Base-by-base conservation (phyloP, 2,888 invertebrate species). In the Athripsodes cinereus region DNA sequence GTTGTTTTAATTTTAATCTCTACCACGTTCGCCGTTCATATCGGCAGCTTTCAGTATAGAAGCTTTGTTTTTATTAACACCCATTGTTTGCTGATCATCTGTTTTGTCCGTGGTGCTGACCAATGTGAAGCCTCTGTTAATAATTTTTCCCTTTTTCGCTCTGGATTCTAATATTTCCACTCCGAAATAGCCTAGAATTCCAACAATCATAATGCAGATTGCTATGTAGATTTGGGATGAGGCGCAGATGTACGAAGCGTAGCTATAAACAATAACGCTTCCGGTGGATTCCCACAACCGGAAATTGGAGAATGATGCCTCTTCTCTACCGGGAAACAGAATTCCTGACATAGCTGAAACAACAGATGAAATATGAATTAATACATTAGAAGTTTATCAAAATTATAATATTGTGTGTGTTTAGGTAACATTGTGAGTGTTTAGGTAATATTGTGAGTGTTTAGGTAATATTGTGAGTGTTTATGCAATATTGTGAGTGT, bases 221-320 rank as follows among this genome's bases (percentile, higher is more conserved):
- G 92, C 75, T 26, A 87, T 74, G 67, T 84, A 83, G 5, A 92
- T 71, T 67, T 92, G 92, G 0, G 83, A 78, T 53, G 81, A 74
- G 0, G 90, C 88, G 67, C 90, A 90, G 3, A 92, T 72, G 67
- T 86, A 86, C 2, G 90, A 86, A 48, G 89, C 92, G 58, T 88
- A 85, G 0, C 85, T 83, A 67, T 93, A 95, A 1, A 92, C 87
- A 56, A 93, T 81, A 13, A 93, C 92, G 59, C 94, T 93, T 53
- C 95, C 96, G 0, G 90, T 83, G 0, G 93, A 87, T 72, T 95
- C 94, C 94, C 94, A 96, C 52, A 96, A 74, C 8, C 94, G 82
- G 73, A 95, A 95, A 75, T 94, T 95, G 64, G 94, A 92, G 72
- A 92, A 96, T 0, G 93, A 91, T 0, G 94, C 92, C 68, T 94